A percentile compares a stretch with the other conserved stretches of the same genome.
Evolutionary conservation across 2,113 vertebrate species (phyloP).

Genomic region (Sander vitreus): DNA sequence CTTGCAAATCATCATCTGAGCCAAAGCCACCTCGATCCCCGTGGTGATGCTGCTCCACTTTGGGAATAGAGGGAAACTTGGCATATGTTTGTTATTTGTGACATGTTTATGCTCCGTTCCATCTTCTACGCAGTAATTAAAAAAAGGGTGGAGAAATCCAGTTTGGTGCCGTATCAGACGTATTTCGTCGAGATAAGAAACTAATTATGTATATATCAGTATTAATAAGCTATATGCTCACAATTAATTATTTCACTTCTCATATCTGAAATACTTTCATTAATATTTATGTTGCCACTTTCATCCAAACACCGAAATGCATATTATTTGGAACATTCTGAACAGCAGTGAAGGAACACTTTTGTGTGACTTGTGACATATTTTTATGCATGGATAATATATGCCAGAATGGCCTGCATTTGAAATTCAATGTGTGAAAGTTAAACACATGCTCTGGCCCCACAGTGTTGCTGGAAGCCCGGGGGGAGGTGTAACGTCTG

Average conservation of each 20-base stretch:
- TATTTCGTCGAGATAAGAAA: conserved; percentile 30
- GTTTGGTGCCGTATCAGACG: conserved; percentile 8
- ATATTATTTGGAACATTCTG: conserved; percentile 26
- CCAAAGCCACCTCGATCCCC: conserved; percentile 40
- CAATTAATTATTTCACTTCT: conserved; percentile 26
- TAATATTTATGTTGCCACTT: conserved; percentile 30
- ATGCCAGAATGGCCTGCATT: conserved; percentile 62
- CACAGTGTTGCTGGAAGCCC: conserved; percentile 61
- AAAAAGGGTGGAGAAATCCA: conserved; percentile 2
- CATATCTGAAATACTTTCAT: conserved; percentile 29
- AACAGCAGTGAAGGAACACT: conserved; percentile 27
- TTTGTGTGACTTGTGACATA: conserved; percentile 46
- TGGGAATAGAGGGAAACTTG: conserved; percentile 69
- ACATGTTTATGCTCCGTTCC: conserved; percentile 36
- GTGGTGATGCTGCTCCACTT: conserved; percentile 69
- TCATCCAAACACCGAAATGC: conserved; percentile 6
- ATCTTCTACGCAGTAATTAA: conserved; percentile 14
- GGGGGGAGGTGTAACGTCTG: conserved; percentile 63
- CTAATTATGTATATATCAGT: conserved; percentile 35
- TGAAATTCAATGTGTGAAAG: conserved; percentile 73
- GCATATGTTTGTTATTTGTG: conserved; percentile 72
- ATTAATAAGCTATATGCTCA: conserved; percentile 25
- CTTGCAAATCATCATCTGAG: conserved; percentile 29
- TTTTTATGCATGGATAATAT: conserved; percentile 52
- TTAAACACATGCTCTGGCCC: conserved; percentile 72